phyloP scores from a whole-genome alignment of 2,113 vertebrate genomes.

The Pionites leucogaster region DNA sequence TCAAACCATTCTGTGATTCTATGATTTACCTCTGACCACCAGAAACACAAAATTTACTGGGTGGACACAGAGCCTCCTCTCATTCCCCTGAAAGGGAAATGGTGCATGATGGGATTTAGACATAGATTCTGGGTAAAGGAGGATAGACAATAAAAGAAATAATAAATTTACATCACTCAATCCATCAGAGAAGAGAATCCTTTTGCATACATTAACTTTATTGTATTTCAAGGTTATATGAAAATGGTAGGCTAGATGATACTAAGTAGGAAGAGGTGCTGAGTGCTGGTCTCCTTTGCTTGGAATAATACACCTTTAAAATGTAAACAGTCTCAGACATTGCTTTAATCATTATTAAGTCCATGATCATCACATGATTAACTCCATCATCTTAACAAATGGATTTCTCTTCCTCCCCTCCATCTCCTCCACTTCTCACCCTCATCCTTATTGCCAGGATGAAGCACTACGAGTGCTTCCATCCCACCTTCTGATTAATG shows the following conservation, averaged over 20 bases:
- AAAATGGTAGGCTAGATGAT: constrained; percentile 46
- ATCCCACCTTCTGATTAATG: not conserved
- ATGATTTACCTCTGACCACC: not conserved
- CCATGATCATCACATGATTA: not conserved
- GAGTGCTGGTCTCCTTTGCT: not conserved
- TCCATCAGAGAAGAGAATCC: not conserved
- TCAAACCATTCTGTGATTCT: not conserved
- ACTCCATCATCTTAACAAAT: constrained; percentile 52
- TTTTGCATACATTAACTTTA: constrained; percentile 62
- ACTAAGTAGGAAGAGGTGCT: constrained; percentile 46
- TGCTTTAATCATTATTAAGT: constrained; percentile 38
- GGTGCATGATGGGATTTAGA: not conserved
- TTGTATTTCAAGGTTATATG: constrained; percentile 67
- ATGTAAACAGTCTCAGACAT: constrained; percentile 56
- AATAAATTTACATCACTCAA: not conserved
- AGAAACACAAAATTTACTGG: not conserved
- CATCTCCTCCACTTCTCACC: not conserved
- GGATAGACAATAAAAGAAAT: not conserved
- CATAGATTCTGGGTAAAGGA: not conserved
- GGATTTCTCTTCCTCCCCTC: constrained; percentile 9
- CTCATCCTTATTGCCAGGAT: not conserved
- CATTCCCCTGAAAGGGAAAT: not conserved
- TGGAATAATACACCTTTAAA: constrained; percentile 45
- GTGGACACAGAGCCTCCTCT: not conserved
- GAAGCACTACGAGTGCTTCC: not conserved